These are phyloP conservation scores for Meloidogyne floridensis DNA, from an alignment of 1,140 invertebrate species.

Conservation along the genomic window DNA sequence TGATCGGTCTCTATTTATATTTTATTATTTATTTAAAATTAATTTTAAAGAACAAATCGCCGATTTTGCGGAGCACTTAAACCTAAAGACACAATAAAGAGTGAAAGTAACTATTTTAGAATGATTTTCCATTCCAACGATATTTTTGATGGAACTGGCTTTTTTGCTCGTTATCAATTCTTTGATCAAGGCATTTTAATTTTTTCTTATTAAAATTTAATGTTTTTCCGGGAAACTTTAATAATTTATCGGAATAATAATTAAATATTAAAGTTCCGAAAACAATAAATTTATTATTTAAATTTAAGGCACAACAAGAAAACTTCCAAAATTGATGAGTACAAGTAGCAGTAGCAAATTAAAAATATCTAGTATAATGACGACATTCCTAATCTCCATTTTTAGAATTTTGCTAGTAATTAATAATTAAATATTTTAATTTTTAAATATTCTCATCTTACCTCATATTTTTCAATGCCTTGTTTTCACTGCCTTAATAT, in stretches of 20 bases:
- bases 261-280: neutral
- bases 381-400: neutral
- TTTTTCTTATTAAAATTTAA: too few species aligned
- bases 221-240: neutral
- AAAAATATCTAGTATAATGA: neutral
- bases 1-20: conserved; percentile 69
- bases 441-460: neutral
- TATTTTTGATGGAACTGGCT: conserved; percentile 85
- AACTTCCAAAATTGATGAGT: neutral
- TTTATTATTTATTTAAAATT: neutral
- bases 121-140: conserved; percentile 88
- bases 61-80: conserved; percentile 78
- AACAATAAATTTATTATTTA: neutral
- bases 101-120: conserved; percentile 82
- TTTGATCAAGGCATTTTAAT: conserved; percentile 47
- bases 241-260: neutral
- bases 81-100: conserved; percentile 72
- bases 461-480: neutral
- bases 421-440: neutral
- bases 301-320: neutral
- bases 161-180: conserved; percentile 86
- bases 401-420: neutral
- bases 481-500: neutral
- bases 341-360: neutral
- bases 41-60: conserved; percentile 72